Evolutionary conservation across 2,888 invertebrate species (phyloP), one percentile per base, ranked within the genome.

Genomic region (Xylophagus ater): DNA sequence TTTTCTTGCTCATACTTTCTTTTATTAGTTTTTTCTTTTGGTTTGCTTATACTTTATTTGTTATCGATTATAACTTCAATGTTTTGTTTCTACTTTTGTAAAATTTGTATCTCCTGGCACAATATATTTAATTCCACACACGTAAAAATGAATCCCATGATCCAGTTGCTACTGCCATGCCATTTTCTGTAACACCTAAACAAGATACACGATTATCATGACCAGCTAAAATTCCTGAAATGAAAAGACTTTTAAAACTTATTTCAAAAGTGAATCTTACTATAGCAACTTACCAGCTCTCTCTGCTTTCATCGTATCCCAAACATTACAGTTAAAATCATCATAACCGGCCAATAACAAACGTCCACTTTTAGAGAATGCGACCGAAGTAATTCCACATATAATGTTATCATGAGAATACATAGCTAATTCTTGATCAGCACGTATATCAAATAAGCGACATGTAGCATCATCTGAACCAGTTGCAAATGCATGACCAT

Each of bases 91-190:
- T n/a, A n/a, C n/a, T n/a, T n/a, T n/a, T n/a, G n/a, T n/a, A n/a
- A n/a, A n/a, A n/a, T n/a, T n/a, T n/a, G n/a, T n/a, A n/a, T n/a
- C n/a, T n/a, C n/a, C n/a, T n/a, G n/a, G n/a, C n/a, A n/a, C n/a
- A 40, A 37, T 46, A 40, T 25, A 39, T 51, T 65, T 90, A 98
- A 77, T 98, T 98, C 98, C 98, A 98, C 73, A 98, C 98, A 76
- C 97, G 96, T 55, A 98, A 83, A 82, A 98, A 98, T 65, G 94
- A 96, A 74, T 98, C 98, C 98, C 98, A 98, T 57, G 97, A 97
- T 64, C 98, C 98, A 59, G 98, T 98, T 69, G 96, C 96, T 50
- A 98, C 96, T 50, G 98, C 98, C 94, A 97, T 97, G 47, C 98
- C 98, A 71, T 98, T 98, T 69, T 98, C 97, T 57, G 98, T 98